Percentiles rank a stretch among this genome's conserved stretches.
These are phyloP conservation scores for Polypedilum vanderplanki DNA, from an alignment of 1,140 invertebrate species.

Conservation along the genomic window DNA sequence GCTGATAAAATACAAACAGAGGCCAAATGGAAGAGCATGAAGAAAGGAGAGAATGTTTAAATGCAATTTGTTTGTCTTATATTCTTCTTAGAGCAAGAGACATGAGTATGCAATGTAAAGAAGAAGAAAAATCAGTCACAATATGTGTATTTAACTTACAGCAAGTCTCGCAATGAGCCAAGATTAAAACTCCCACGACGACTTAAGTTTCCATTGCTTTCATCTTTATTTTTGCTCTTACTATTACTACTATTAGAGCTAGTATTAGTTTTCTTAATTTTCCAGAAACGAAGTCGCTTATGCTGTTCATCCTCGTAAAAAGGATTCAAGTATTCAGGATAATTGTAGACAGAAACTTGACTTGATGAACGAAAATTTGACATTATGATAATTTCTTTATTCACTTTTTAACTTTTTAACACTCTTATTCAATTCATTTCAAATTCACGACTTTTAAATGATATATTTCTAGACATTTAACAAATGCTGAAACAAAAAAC, in stretches of 20 bases:
- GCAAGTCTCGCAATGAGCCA: constrained; percentile 49
- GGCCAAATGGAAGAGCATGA: neutral
- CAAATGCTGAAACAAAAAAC: neutral
- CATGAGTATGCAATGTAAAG: neutral
- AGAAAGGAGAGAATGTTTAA: neutral
- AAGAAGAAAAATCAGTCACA: constrained; percentile 29
- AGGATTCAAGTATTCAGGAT: constrained; percentile 64
- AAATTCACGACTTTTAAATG: neutral
- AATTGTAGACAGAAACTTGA: constrained; percentile 52
- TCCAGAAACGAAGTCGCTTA: constrained; percentile 52
- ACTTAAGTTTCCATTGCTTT: constrained; percentile 32
- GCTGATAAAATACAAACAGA: neutral
- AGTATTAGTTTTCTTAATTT: constrained; percentile 35
- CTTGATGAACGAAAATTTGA: neutral
- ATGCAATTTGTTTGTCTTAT: constrained; percentile 20
- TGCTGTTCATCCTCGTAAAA: constrained; percentile 60
- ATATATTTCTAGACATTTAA: no score
- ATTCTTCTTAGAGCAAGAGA: neutral
- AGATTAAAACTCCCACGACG: constrained; percentile 52
- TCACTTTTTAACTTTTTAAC: neutral
- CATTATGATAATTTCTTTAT: neutral
- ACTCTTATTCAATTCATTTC: neutral
- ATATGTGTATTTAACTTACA: constrained; percentile 46
- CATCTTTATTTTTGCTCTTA: constrained; percentile 35
- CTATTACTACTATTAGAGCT: constrained; percentile 29